Base-by-base conservation (phyloP, 1,140 invertebrate species). In the Lerema accius region DNA sequence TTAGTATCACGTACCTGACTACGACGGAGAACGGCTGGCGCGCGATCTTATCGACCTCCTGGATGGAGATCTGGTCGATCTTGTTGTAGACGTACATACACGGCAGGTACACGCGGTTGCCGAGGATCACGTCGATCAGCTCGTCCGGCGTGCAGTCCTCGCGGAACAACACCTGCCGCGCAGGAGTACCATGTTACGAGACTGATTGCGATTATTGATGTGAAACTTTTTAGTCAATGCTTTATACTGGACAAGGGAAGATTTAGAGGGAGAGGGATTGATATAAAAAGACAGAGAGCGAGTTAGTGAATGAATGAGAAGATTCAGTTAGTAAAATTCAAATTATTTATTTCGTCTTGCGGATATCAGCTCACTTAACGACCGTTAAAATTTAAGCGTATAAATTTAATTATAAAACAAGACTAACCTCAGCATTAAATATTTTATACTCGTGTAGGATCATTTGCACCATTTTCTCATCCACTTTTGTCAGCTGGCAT, bases 1-100 rank as follows among this genome's bases (percentile, higher is more conserved):
- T n/a, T n/a, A n/a, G n/a, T n/a, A n/a, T n/a, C n/a, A n/a, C 71
- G 84, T 89, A 98, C 97, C 96, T 98, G 68, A 99, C 97, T 63
- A 99, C 99, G 63, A 99, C 95, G 73, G 96, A 97, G 88, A 99
- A 94, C 0, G 96, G 94, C 86, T 96, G 93, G 64, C 97, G 93
- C 4, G 99, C 99, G 83, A 99, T 95, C 78, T 97, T 93, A 91
- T 99, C 97, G 4, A 99, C 97, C 92, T 99, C 98, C 91, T 99
- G 98, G 70, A 99, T 98, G 16, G 98, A 99, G 76, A 99, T 98
- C 92, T 99, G 98, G 96, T 99, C 99, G 75, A 99, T 99, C 94
- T 99, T 99, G 91, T 99, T 99, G 92, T 99, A 99, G 45, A 99
- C 98, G 92, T 99, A 99, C 43, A 99, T 86, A 91, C 98, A 99